These are phyloP conservation scores for Macrobrachium nipponense DNA, from an alignment of 1,140 invertebrate species.

Conservation along the genomic window DNA sequence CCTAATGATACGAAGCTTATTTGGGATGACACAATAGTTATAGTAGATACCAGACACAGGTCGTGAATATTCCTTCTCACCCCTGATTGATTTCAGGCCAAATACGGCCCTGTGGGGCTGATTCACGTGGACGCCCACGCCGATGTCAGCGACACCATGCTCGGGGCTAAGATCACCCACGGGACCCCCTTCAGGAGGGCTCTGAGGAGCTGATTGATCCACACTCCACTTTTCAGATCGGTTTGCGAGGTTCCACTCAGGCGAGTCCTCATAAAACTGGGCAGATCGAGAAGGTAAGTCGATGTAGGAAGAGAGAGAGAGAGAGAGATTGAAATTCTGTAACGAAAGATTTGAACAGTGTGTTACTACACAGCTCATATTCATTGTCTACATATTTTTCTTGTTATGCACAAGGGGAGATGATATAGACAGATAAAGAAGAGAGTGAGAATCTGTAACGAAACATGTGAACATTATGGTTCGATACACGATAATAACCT, in stretches of 20 bases:
- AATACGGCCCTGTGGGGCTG: constrained; percentile 29
- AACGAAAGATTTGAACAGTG: not conserved
- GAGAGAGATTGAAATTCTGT: not conserved
- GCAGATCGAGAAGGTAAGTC: constrained; percentile 41
- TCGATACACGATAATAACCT: too few species aligned
- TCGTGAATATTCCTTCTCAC: not conserved
- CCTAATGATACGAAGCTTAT: too few species aligned
- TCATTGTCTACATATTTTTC: too few species aligned
- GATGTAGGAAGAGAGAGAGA: not conserved
- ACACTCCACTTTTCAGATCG: constrained; percentile 69
- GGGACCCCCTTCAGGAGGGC: constrained; percentile 69
- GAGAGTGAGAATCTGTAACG: too few species aligned
- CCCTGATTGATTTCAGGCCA: not conserved
- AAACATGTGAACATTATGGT: too few species aligned
- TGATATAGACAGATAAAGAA: too few species aligned
- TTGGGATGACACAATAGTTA: too few species aligned
- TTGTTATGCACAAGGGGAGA: too few species aligned
- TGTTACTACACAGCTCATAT: too few species aligned
- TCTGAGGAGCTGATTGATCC: constrained; percentile 67
- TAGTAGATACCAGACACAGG: too few species aligned
- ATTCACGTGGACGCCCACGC: constrained; percentile 46
- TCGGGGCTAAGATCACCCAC: constrained; percentile 64
- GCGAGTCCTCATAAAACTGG: constrained; percentile 55
- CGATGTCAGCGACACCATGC: constrained; percentile 39
- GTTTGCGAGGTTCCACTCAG: constrained; percentile 67